Evolutionary conservation across 35 echinoderm and acorn worm genomes (phyloP), one percentile per base, ranked within the genome.

Genomic region (Apostichopus japonicus): DNA sequence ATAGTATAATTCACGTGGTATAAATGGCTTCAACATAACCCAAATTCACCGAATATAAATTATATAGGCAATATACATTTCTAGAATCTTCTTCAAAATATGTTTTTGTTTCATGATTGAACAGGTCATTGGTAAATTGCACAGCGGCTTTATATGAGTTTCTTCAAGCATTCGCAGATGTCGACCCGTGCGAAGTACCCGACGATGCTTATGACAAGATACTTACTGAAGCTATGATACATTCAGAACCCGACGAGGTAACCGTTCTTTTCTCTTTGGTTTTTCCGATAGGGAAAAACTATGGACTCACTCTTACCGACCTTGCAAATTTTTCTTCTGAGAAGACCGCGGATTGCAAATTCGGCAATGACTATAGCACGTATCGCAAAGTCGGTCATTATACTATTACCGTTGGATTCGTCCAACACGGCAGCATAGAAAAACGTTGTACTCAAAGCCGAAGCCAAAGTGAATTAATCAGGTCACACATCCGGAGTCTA

Each of bases 131-230:
- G 5, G 27, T 90, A 8, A 90, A 90, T 24, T 90, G 88, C 53
- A 56, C 88, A 21, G 24, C 88, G 14, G 15, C 88, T 6, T 44
- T 90, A 54, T 3, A 52, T 15, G 9, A 77, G 16, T 90, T 90
- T 78, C 23, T 90, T 8, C 23, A 75, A 6, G 88, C 88, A 6
- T 90, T 90, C 51, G 88, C 88, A 13, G 5, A 24, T 5, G 33
- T 54, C 1, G 65, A 52, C 52, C 88, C 67, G 3, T 90, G 88
- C 24, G 54, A 16, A 5, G 67, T 90, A 15, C 10, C 23, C 6
- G 88, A 90, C 15, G 51, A 78, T 90, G 88, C 88, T 17, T 90
- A 90, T 71, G 88, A 90, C 27, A 16, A 14, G 51, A n/a, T 90
- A 44, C 73, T 90, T 7, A 22, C 6, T 10, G 88, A 90, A 10